A percentile compares a stretch with the other conserved stretches of the same genome.
Conservation (phyloP, 2,888 invertebrate genomes). For the Silvanus unidentatus region DNA sequence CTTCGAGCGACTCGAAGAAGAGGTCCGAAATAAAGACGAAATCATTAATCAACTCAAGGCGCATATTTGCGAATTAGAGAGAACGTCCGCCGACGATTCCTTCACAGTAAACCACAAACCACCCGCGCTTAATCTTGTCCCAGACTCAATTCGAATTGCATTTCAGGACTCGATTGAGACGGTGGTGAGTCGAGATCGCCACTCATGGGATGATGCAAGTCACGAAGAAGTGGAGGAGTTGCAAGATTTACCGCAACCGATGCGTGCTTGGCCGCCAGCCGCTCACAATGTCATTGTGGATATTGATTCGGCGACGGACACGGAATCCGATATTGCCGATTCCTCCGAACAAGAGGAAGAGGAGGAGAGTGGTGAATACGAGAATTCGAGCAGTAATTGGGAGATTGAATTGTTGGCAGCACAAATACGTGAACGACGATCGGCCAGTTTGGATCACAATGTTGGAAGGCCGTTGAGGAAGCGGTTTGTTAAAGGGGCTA, state of each 20-base stretch:
- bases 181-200: constrained; percentile 40
- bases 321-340: constrained; percentile 37
- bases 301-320: constrained; percentile 41
- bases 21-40: constrained; percentile 74
- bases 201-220: constrained; percentile 67
- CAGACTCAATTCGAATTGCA: not conserved
- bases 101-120: constrained; percentile 31
- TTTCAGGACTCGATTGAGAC: constrained; percentile 42
- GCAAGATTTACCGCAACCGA: constrained; percentile 54
- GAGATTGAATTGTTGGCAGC: constrained; percentile 44
- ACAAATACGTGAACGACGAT: constrained; percentile 40
- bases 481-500: constrained; percentile 37
- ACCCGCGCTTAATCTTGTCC: too few relatives aligned
- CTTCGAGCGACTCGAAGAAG: constrained; percentile 70
- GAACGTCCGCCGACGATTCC: constrained; percentile 36
- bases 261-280: constrained; percentile 31
- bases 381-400: constrained; percentile 42
- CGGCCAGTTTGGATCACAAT: constrained; percentile 42
- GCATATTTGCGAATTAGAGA: constrained; percentile 64
- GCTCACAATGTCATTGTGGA: constrained; percentile 32
- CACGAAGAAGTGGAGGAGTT: constrained; percentile 65
- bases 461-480: constrained; percentile 31
- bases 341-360: constrained; percentile 38
- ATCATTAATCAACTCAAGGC: constrained; percentile 72
- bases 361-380: constrained; percentile 38